phyloP scores from a whole-genome alignment of 2,888 invertebrate species.

The Epinotia bilunana region DNA sequence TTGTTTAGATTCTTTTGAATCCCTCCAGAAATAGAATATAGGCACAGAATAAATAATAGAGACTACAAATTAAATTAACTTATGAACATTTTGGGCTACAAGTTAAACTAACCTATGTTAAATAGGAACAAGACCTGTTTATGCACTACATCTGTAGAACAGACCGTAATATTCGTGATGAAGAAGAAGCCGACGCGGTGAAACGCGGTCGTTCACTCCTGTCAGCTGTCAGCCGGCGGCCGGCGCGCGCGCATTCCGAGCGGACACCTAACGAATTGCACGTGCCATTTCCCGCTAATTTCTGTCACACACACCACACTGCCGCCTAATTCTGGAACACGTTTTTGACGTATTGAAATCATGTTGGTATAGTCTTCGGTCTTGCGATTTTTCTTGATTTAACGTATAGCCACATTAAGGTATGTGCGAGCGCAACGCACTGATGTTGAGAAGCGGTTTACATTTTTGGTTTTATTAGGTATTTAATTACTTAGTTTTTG shows the following conservation, averaged over 20 bases:
- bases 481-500: too few species aligned
- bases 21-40: too few species aligned
- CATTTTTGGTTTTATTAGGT: too few species aligned
- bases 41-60: too few species aligned
- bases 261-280: constrained; percentile 25
- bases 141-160: background rate
- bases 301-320: background rate
- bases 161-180: background rate
- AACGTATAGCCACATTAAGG: too few species aligned
- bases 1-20: too few species aligned
- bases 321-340: background rate
- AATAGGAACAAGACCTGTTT: background rate
- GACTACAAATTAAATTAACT: too few species aligned
- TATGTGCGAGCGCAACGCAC: background rate
- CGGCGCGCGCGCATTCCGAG: constrained; percentile 26
- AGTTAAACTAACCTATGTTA: background rate
- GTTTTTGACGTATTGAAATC: background rate
- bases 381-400: background rate
- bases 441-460: background rate
- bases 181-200: background rate
- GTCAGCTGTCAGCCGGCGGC: constrained; percentile 11
- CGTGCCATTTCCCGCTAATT: constrained; percentile 14
- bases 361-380: background rate
- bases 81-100: too few species aligned
- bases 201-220: constrained; percentile 35